Conservation (phyloP, 2,888 invertebrate genomes). For the Abrostola triplasia region DNA sequence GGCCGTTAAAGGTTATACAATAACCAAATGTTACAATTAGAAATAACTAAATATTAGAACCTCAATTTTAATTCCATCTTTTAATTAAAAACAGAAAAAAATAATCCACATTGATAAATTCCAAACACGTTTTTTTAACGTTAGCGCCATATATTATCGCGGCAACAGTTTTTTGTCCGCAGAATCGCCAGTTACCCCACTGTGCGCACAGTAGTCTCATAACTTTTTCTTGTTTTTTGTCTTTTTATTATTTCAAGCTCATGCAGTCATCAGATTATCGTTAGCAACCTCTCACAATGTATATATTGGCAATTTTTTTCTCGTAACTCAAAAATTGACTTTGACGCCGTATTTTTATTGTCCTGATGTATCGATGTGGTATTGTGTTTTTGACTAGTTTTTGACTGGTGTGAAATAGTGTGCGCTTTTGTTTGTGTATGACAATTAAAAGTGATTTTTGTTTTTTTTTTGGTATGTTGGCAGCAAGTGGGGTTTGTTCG, state of each 20-base stretch:
- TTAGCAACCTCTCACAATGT: conserved; percentile 75
- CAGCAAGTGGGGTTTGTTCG: conserved; percentile 33
- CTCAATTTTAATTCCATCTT: conserved; percentile 1
- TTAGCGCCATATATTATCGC: conserved; percentile 49
- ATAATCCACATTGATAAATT: conserved; percentile 23
- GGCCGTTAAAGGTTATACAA: too few relatives aligned
- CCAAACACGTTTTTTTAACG: conserved; percentile 22
- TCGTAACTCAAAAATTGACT: conserved; percentile 80
- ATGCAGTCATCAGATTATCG: conserved; percentile 84
- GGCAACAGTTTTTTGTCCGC: conserved; percentile 43
- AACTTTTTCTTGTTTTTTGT: conserved; percentile 65
- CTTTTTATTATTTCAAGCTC: conserved; percentile 78
- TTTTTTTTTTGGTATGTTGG: conserved; percentile 45
- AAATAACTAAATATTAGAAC: neutral
- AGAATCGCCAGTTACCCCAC: conserved; percentile 52
- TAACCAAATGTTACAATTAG: neutral
- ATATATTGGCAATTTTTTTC: conserved; percentile 83
- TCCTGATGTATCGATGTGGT: conserved; percentile 67
- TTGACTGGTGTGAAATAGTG: conserved; percentile 62
- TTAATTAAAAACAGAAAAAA: conserved; percentile 33
- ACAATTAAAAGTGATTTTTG: conserved; percentile 58
- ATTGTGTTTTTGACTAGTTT: conserved; percentile 54
- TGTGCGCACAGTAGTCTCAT: conserved; percentile 66
- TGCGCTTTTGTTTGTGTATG: conserved; percentile 48
- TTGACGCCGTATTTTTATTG: conserved; percentile 62